A percentile compares a stretch with the other conserved stretches of the same genome.
phyloP scores from a whole-genome alignment of 1,140 invertebrate species.

The Penaeus vannamei region DNA sequence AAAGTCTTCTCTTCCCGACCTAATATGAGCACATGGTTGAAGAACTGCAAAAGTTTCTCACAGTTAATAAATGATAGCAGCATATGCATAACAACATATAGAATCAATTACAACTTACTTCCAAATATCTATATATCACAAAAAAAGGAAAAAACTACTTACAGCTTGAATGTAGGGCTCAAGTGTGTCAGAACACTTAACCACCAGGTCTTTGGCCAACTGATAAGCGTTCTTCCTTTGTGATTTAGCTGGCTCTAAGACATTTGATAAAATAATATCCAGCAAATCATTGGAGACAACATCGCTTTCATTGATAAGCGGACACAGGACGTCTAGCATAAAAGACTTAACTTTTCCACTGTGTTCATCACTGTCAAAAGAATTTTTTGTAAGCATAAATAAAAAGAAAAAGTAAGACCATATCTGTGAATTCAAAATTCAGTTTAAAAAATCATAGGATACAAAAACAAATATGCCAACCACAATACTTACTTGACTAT shows the following conservation, averaged over 20 bases:
- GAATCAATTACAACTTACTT: not conserved
- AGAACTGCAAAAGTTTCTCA: conserved; percentile 80
- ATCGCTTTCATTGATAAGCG: conserved; percentile 95
- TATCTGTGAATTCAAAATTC: not conserved
- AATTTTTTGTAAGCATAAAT: not conserved
- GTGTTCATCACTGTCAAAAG: conserved; percentile 88
- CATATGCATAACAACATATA: conserved; percentile 22
- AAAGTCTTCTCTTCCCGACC: conserved; percentile 89
- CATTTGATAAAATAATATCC: conserved; percentile 94
- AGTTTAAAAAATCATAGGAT: not conserved
- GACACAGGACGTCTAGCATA: conserved; percentile 95
- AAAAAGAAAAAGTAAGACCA: conserved; percentile 3
- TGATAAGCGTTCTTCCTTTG: conserved; percentile 91
- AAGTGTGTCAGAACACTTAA: conserved; percentile 91
- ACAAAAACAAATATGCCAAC: not conserved
- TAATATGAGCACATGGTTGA: conserved; percentile 93
- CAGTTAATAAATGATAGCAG: not conserved
- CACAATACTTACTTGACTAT: conserved; percentile 87
- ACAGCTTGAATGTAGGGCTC: conserved; percentile 95
- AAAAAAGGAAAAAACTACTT: conserved; percentile 71
- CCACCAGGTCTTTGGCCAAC: conserved; percentile 91
- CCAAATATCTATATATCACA: conserved; percentile 2
- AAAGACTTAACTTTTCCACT: conserved; percentile 96
- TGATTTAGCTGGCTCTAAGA: conserved; percentile 95
- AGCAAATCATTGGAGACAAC: conserved; percentile 93